Evolutionary conservation across 2,113 vertebrate species (phyloP), one percentile per base, ranked within the genome.

Genomic region (Pedetes capensis): DNA sequence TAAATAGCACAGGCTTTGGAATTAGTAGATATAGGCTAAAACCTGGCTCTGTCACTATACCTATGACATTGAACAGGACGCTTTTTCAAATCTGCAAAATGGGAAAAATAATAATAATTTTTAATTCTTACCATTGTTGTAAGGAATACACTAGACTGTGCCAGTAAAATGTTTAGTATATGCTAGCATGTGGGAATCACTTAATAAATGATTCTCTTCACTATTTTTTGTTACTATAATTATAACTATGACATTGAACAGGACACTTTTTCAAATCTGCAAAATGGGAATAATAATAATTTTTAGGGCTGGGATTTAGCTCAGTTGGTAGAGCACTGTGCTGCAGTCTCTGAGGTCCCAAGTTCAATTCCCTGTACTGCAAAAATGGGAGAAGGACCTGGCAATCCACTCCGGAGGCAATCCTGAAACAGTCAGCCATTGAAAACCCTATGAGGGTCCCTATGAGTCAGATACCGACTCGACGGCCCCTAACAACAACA

Each of bases 81-180:
- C 18, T 79, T 87, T 80, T 80, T 89, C n/a, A 93, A 89, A 74
- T 63, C 72, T 75, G 3, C 59, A 76, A 95, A 53, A 80, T 42
- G 23, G 42, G 64, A 93, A 89, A 59, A 89, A 74, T 76, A 75
- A 74, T 49, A 89, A 80, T 42, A 47, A 74, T 69, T 91, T 64
- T 61, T 93, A 74, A 74, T 95, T 82, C 79, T 78, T 53, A 87
- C n/a, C 8, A 44, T 53, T 90, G 17, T 93, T 66, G 42, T 49
- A 51, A 85, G 44, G 57, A 85, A 87, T 75, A 83, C 84, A 79
- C 55, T 51, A 49, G 42, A 63, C 44, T 71, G 17, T 51, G 29
- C 34, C 63, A 86, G 32, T 64, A 85, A 79, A 92, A 88, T 64
- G 88, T 55, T 85, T 86, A 96, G 63, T 78, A 79, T 55, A 53